Evolutionary conservation across 2,113 vertebrate genomes (phyloP).

Genomic region (Caretta caretta): DNA sequence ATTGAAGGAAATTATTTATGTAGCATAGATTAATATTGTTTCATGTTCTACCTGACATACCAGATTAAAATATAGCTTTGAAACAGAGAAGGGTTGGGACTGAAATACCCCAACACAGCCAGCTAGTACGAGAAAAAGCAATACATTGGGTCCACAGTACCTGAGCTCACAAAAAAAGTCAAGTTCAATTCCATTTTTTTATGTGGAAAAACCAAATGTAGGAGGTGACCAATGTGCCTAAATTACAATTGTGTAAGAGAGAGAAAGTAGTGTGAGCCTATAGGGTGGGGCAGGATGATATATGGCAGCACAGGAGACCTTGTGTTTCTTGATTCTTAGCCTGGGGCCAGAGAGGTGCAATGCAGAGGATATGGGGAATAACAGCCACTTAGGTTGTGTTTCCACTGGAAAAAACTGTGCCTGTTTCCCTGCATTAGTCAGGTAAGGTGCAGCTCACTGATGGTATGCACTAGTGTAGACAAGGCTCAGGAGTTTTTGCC

Average conservation of each 20-base stretch:
- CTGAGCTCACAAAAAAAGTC: slow-evolving; percentile 1
- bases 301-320: neutral
- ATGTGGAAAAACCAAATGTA: neutral
- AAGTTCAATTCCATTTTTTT: slow-evolving; percentile 24
- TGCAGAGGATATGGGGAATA: neutral
- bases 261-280: neutral
- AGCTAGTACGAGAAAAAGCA: slow-evolving; percentile 16
- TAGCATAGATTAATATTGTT: slow-evolving; percentile 76
- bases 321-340: neutral
- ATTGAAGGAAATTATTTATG: slow-evolving; percentile 86
- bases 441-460: fast-evolving
- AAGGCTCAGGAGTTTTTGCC: neutral
- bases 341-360: neutral
- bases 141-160: neutral
- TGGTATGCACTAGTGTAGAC: neutral
- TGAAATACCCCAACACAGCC: slow-evolving; percentile 23
- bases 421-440: neutral
- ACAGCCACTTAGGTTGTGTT: neutral
- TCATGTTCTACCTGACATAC: slow-evolving; percentile 77
- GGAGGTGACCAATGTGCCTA: neutral
- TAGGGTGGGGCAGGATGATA: neutral
- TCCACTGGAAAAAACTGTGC: neutral
- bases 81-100: slow-evolving; percentile 58
- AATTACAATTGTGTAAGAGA: neutral
- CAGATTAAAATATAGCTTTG: slow-evolving; percentile 71